Evolutionary conservation across 2,113 vertebrate genomes (phyloP).

Genomic region (Perca flavescens): DNA sequence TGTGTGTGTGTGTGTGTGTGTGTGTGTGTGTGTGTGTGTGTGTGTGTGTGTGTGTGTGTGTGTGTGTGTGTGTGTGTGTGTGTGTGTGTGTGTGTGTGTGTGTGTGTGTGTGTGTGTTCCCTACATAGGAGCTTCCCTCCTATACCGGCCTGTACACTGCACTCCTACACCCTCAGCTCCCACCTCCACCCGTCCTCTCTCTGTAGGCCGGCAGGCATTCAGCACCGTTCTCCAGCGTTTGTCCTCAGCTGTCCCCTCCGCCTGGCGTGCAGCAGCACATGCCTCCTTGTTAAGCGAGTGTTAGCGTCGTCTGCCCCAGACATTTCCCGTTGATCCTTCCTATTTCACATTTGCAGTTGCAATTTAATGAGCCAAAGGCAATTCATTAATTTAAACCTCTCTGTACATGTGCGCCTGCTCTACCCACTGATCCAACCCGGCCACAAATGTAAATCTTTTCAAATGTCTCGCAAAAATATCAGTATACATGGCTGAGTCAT

Average conservation of each 20-base stretch:
- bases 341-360: constrained; percentile 7
- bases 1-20: constrained; percentile 46
- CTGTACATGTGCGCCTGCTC: too few relatives aligned
- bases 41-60: too few relatives aligned
- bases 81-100: constrained; percentile 30
- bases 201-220: constrained; percentile 44
- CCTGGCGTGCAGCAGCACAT: constrained; percentile 47
- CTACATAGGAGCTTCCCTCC: constrained; percentile 57
- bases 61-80: not conserved
- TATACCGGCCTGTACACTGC: constrained; percentile 22
- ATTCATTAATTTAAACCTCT: too few relatives aligned
- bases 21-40: constrained; percentile 45
- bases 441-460: too few relatives aligned
- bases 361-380: not conserved
- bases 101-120: constrained; percentile 48
- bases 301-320: constrained; percentile 9
- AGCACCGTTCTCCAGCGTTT: constrained; percentile 36
- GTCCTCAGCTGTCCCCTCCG: constrained; percentile 62
- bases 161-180: not conserved
- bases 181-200: constrained; percentile 12
- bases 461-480: too few relatives aligned
- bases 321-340: constrained; percentile 24
- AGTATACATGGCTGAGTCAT: too few relatives aligned
- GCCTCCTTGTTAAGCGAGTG: constrained; percentile 33
- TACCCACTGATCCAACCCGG: too few relatives aligned